phyloP scores from a whole-genome alignment of 1,140 invertebrate species.

The Cydia pomonella region DNA sequence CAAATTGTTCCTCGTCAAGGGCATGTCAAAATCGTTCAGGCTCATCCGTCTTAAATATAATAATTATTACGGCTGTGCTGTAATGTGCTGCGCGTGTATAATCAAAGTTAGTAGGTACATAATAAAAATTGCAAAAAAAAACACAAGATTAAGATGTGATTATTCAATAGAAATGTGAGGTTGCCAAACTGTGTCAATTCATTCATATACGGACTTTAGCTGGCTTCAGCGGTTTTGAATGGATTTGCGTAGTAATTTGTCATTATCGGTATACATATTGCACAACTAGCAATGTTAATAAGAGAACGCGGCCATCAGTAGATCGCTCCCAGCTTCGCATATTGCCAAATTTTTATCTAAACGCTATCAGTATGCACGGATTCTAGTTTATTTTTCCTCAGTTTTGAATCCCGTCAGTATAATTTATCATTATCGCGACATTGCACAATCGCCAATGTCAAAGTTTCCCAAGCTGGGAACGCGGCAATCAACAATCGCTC shows the following conservation, averaged over 20 bases:
- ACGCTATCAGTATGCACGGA: no score
- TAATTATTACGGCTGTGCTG: background rate
- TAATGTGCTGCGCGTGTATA: background rate
- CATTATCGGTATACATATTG: constrained; percentile 16
- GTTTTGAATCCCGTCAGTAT: background rate
- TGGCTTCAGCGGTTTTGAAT: constrained; percentile 1
- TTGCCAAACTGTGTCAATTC: constrained; percentile 2
- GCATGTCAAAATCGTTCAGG: background rate
- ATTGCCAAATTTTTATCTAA: background rate
- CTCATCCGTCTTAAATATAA: background rate
- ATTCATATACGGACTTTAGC: background rate
- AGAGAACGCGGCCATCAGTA: background rate
- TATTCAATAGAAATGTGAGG: background rate
- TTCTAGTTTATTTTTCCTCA: background rate
- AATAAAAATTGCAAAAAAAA: background rate
- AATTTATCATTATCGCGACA: constrained; percentile 20
- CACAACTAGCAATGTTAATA: background rate
- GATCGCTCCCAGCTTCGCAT: background rate
- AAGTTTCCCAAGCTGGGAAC: constrained; percentile 25
- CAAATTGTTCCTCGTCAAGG: constrained; percentile 15
- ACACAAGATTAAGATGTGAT: no score
- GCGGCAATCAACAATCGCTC: constrained; percentile 22
- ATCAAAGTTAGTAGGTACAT: background rate
- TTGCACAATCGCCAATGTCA: constrained; percentile 30
- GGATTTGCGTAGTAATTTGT: background rate